Percentiles rank a stretch among this genome's conserved stretches.
These are phyloP conservation scores for Drosophila saltans DNA, from an alignment of 1,140 invertebrate genomes.

Conservation along the genomic window DNA sequence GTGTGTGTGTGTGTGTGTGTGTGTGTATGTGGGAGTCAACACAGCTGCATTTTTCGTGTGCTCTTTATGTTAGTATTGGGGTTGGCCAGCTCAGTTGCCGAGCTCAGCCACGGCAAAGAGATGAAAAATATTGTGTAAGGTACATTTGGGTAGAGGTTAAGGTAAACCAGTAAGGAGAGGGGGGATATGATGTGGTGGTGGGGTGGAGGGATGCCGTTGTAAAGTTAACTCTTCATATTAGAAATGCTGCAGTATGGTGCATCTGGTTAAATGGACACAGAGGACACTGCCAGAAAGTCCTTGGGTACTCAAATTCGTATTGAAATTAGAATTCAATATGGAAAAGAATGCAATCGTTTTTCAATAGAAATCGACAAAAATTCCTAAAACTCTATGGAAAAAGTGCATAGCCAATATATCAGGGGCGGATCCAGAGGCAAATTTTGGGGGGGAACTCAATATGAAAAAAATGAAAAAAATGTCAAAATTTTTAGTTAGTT, in stretches of 20 bases:
- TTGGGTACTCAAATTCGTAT: not conserved
- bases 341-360: not conserved
- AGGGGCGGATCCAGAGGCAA: too few relatives aligned
- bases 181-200: too few relatives aligned
- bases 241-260: constrained; percentile 1
- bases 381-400: too few relatives aligned
- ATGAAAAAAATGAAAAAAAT: too few relatives aligned
- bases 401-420: too few relatives aligned
- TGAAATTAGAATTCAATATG: not conserved
- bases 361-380: not conserved
- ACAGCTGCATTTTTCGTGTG: constrained; percentile 36
- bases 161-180: too few relatives aligned
- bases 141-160: not conserved
- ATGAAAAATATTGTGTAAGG: not conserved
- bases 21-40: constrained; percentile 25
- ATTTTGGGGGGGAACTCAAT: too few relatives aligned
- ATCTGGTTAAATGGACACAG: not conserved
- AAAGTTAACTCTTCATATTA: constrained; percentile 3
- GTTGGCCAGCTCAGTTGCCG: constrained; percentile 1
- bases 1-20: not conserved
- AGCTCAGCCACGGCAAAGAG: constrained; percentile 15
- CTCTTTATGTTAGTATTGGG: constrained; percentile 6
- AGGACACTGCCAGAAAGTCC: not conserved
- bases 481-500: too few relatives aligned
- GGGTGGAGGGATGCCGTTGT: not conserved